A percentile compares a stretch with the other conserved stretches of the same genome.
phyloP scores from a whole-genome alignment of 2,888 invertebrate genomes.

The Taphrorychus bicolor region DNA sequence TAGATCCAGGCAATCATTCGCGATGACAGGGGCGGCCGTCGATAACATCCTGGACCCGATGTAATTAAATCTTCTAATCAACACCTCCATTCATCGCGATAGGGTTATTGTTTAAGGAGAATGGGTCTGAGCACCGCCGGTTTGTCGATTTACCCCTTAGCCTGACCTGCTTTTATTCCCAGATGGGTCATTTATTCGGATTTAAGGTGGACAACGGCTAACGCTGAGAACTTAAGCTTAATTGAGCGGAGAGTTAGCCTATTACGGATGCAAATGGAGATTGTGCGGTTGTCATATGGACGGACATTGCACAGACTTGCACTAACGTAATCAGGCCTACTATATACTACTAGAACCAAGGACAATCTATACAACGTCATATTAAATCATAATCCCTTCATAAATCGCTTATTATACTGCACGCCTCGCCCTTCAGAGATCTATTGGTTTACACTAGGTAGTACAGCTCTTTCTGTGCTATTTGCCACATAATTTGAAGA shows the following conservation, averaged over 20 bases:
- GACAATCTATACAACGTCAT: background rate
- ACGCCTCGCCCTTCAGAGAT: too few species aligned
- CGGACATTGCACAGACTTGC: conserved; percentile 48
- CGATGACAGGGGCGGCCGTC: conserved; percentile 35
- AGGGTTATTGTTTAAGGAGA: conserved; percentile 49
- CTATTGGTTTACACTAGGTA: too few species aligned
- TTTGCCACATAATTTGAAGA: too few species aligned
- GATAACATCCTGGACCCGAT: conserved; percentile 41
- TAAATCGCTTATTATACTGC: too few species aligned
- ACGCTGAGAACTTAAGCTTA: conserved; percentile 54
- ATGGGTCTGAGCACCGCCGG: conserved; percentile 46
- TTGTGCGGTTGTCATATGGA: conserved; percentile 52
- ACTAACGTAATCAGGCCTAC: conserved; percentile 16
- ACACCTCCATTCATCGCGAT: conserved; percentile 58
- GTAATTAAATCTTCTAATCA: conserved; percentile 61
- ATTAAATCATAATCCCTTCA: background rate
- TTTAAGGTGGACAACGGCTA: conserved; percentile 58
- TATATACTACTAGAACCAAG: too few species aligned
- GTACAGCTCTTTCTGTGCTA: too few species aligned
- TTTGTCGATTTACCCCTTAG: conserved; percentile 48
- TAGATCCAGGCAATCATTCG: conserved; percentile 36
- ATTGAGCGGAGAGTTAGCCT: conserved; percentile 56
- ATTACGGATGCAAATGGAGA: conserved; percentile 60
- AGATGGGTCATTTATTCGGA: conserved; percentile 60
- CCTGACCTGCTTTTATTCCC: conserved; percentile 52